phyloP scores from a whole-genome alignment of 35 echinoderm and acorn worm species.

The Ophioderma brevispina region DNA sequence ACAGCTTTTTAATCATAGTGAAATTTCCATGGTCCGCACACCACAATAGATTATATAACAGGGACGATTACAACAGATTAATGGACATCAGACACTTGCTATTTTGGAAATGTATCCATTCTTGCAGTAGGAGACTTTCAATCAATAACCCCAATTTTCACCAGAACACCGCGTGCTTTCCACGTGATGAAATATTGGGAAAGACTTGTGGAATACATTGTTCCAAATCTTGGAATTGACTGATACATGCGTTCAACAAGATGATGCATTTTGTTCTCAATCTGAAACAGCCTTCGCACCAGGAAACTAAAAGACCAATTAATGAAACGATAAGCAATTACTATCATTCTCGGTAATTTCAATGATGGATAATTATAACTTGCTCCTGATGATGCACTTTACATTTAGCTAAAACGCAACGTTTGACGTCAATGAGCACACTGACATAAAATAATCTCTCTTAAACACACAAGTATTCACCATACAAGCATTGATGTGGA shows the following conservation, averaged over 20 bases:
- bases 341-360: background rate
- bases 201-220: slow-evolving; percentile 11
- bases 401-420: slow-evolving; percentile 52
- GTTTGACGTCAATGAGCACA: slow-evolving; percentile 43
- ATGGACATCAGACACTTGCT: background rate
- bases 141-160: slow-evolving; percentile 26
- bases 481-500: background rate
- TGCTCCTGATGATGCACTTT: slow-evolving; percentile 13
- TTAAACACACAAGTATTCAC: background rate
- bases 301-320: background rate
- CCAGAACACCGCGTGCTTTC: background rate
- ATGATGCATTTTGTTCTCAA: slow-evolving; percentile 18
- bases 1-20: slow-evolving; percentile 76
- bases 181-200: background rate
- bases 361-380: background rate
- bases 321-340: background rate
- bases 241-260: slow-evolving; percentile 57
- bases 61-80: slow-evolving; percentile 58
- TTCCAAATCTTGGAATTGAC: slow-evolving; percentile 26
- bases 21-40: slow-evolving; percentile 68
- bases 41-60: slow-evolving; percentile 53
- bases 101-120: slow-evolving; percentile 63
- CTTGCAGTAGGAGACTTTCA: slow-evolving; percentile 47
- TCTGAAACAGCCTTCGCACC: slow-evolving; percentile 11
- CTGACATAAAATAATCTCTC: background rate